A percentile compares a stretch with the other conserved stretches of the same genome.
Conservation (phyloP, 2,797 vertebrate genomes). For the Brotogeris chrysoptera region DNA sequence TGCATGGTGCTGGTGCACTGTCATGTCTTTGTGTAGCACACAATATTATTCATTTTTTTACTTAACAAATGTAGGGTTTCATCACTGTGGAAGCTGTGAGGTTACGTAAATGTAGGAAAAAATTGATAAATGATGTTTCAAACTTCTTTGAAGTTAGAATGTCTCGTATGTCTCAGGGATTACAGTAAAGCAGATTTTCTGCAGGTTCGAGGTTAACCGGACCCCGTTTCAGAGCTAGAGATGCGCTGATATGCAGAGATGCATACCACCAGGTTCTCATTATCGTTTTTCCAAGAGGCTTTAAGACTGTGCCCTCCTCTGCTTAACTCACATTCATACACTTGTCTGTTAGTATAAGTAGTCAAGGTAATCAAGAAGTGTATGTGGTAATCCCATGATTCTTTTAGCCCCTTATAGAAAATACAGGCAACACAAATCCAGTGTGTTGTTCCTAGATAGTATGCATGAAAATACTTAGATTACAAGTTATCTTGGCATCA, state of each 20-base stretch:
- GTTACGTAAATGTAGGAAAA: background rate
- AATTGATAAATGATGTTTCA: background rate
- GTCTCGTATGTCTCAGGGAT: background rate
- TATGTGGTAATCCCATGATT: background rate
- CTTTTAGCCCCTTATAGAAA: background rate
- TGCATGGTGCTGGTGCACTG: background rate
- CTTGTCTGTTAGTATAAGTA: background rate
- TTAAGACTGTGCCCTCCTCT: background rate
- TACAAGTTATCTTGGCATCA: background rate
- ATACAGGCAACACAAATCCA: background rate
- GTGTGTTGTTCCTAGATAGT: fast-evolving
- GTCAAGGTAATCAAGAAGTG: background rate
- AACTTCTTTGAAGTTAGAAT: background rate
- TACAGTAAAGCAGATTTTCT: background rate
- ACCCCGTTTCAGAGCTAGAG: background rate
- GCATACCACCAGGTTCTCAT: fast-evolving
- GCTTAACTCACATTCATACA: background rate
- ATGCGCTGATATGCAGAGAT: background rate
- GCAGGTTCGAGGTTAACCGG: background rate
- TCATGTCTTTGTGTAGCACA: background rate
- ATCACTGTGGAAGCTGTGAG: background rate
- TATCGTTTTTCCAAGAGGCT: background rate
- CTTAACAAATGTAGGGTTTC: background rate
- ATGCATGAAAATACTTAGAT: background rate
- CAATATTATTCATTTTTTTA: background rate